Conservation (phyloP, 1,140 invertebrate species). For the Elymnias hypermnestra region DNA sequence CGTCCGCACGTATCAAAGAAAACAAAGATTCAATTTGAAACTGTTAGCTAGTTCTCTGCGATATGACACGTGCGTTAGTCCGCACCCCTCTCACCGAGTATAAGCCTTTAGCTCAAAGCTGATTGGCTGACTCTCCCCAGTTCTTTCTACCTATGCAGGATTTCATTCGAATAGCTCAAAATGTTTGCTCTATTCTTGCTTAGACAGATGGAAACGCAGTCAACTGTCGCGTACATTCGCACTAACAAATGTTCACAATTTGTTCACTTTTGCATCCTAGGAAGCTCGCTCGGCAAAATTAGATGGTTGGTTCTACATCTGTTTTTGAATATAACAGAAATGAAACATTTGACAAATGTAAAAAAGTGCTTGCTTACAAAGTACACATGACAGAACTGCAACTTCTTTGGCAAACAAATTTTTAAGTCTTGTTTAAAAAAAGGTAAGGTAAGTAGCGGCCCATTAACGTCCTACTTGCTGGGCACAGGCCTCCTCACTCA, state of each 20-base stretch:
- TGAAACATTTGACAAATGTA: too few relatives aligned
- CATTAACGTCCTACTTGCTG: too few relatives aligned
- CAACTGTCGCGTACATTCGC: constrained; percentile 9
- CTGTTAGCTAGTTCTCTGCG: constrained; percentile 19
- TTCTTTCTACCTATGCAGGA: constrained; percentile 27
- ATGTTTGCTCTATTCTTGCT: constrained; percentile 9
- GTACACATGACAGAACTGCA: too few relatives aligned
- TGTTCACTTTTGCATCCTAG: constrained; percentile 1
- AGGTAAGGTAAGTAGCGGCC: too few relatives aligned
- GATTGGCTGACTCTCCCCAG: constrained; percentile 25
- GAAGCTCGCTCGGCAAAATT: too few relatives aligned
- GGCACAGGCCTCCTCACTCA: too few relatives aligned
- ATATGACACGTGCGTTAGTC: constrained; percentile 22
- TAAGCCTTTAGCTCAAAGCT: constrained; percentile 11
- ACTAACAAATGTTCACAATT: not conserved
- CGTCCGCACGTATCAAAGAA: constrained; percentile 4
- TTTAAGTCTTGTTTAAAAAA: too few relatives aligned
- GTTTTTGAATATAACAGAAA: too few relatives aligned
- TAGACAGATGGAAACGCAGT: constrained; percentile 9
- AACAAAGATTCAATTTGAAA: constrained; percentile 10
- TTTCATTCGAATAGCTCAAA: constrained; percentile 23
- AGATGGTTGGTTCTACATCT: too few relatives aligned
- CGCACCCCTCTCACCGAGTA: constrained; percentile 4
- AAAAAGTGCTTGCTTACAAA: too few relatives aligned
- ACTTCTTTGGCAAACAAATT: too few relatives aligned